Base-by-base conservation (phyloP, 2,888 invertebrate species). In the Abrostola tripartita region DNA sequence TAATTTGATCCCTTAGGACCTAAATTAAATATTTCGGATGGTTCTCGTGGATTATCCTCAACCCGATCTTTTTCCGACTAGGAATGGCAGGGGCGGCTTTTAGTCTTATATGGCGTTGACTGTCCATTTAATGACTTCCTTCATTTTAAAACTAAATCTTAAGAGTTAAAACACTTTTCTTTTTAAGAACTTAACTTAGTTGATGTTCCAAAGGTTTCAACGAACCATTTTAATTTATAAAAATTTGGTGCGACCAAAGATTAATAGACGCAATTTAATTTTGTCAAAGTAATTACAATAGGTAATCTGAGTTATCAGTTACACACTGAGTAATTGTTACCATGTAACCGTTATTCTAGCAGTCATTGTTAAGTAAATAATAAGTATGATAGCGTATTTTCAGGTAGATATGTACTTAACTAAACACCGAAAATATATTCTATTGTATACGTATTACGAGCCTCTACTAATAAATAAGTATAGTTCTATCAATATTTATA, bases 391-490 rank as follows among this genome's bases (percentile, higher is more conserved):
- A 24, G 24, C 24, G 24, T 24, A 2, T 24, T 2, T 38, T 9
- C 5, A n/a, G n/a, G n/a, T n/a, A n/a, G 10, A 10, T 37, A 52
- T 37, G 42, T 37, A 1, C 9, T 44, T 38, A 38, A 42, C 11
- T 5, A 41, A 54, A 49, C 50, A 7, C 24, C 47, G 42, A 36
- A 41, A 56, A 59, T 41, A 42, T 37, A 58, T 51, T 10, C 41
- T 60, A 56, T 51, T 69, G 37, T 56, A 59, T 24, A 24, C 1
- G 24, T 58, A 37, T 37, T 14, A 35, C 7, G 14, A 42, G 44
- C 11, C 36, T 38, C 24, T 37, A 24, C 51, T 37, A 54, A 78
- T 78, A 70, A 74, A 74, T 67, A 70, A 74, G 70, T 67, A 54
- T 10, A 49, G 40, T 51, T 56, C 51, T 61, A 74, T 74, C 54